Percentiles rank a stretch among this genome's conserved stretches.
These are phyloP conservation scores for Heliangelus exortis DNA, from an alignment of 2,797 vertebrate genomes.

Conservation along the genomic window DNA sequence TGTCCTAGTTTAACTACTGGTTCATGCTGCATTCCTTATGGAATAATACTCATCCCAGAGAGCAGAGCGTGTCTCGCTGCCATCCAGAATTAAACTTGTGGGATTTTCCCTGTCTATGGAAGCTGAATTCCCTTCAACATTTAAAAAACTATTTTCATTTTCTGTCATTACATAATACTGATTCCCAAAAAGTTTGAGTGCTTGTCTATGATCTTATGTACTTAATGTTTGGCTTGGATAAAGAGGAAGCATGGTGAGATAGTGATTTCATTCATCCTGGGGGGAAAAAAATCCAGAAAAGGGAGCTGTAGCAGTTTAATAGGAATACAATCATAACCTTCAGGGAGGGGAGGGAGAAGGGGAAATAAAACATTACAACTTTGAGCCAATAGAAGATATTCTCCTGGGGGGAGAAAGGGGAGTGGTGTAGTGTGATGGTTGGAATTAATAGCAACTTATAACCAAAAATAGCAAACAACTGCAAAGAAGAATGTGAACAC, in stretches of 20 bases:
- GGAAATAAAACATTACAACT: not conserved
- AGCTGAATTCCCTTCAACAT: constrained; percentile 12
- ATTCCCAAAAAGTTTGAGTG: not conserved
- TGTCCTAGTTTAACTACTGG: constrained; percentile 71
- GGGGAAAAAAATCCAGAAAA: not conserved
- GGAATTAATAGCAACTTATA: not conserved
- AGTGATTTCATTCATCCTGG: not conserved
- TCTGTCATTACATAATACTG: not conserved
- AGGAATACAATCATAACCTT: not conserved
- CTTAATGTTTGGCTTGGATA: constrained; percentile 12
- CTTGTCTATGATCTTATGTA: not conserved
- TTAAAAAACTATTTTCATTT: constrained; percentile 14
- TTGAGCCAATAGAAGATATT: not conserved
- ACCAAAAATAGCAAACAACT: not conserved
- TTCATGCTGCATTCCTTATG: constrained; percentile 60
- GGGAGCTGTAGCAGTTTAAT: not conserved
- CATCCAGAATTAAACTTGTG: constrained; percentile 20
- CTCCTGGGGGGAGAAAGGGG: not conserved
- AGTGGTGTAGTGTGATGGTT: too few relatives aligned
- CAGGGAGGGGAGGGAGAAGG: rapidly evolving
- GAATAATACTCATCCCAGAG: constrained; percentile 48
- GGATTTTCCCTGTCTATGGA: not conserved
- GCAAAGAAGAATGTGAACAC: not conserved
- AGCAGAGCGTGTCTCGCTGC: constrained; percentile 22
- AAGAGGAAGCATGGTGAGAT: not conserved